Conservation (phyloP, 2,113 vertebrate species). For the Bolborhynchus lineola region DNA sequence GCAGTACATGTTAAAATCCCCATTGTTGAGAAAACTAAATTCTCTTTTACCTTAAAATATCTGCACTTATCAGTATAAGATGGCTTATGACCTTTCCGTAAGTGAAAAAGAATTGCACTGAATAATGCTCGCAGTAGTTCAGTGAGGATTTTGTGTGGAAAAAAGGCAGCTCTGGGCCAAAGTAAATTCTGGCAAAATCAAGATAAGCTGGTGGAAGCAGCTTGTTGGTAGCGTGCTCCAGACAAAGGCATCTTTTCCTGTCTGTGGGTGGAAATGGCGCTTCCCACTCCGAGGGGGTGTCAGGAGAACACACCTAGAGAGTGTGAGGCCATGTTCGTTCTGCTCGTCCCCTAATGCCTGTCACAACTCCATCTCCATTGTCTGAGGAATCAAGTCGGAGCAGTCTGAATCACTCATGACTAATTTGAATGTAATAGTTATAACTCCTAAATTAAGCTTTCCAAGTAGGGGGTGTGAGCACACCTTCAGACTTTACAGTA, state of each 20-base stretch:
- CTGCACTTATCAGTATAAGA: background rate
- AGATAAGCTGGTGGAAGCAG: constrained; percentile 19
- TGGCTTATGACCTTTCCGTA: background rate
- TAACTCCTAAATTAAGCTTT: constrained; percentile 22
- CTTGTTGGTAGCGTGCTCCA: background rate
- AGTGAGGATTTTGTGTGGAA: background rate
- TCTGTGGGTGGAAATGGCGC: background rate
- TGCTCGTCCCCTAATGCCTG: background rate
- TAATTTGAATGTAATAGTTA: constrained; percentile 27
- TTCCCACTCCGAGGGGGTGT: background rate
- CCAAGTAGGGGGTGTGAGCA: constrained; percentile 8
- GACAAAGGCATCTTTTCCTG: background rate
- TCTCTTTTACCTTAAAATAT: constrained; percentile 20
- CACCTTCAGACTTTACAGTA: constrained; percentile 30
- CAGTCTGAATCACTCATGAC: constrained; percentile 47
- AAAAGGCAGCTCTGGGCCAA: background rate
- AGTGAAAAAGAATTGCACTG: background rate
- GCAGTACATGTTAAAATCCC: background rate
- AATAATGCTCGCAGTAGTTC: background rate
- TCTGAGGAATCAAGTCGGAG: constrained; percentile 12
- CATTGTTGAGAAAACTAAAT: constrained; percentile 33
- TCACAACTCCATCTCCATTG: constrained; percentile 36
- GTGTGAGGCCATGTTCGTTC: background rate
- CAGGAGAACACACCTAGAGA: background rate
- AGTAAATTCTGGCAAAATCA: background rate